These are phyloP conservation scores for Sweltsa coloradensis DNA, from an alignment of 1,140 invertebrate species.

Conservation along the genomic window DNA sequence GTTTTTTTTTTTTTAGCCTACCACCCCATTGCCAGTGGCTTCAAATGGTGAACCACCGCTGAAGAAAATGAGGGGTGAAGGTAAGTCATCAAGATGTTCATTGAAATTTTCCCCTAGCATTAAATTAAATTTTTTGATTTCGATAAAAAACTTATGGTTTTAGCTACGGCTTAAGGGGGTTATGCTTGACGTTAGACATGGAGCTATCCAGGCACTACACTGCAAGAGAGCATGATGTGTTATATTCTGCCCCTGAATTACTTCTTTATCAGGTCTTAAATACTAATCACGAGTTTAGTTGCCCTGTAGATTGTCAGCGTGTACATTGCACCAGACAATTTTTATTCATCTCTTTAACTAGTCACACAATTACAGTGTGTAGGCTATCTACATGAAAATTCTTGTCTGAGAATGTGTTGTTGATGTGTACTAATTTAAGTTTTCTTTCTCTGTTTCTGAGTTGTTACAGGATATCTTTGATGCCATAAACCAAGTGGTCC, in stretches of 20 bases:
- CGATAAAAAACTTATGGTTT: too few species aligned
- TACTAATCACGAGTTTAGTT: too few species aligned
- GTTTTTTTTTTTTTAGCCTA: too few species aligned
- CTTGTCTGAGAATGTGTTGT: background rate
- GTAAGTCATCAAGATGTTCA: conserved; percentile 1
- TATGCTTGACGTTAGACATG: too few species aligned
- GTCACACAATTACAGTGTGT: background rate
- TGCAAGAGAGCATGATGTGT: too few species aligned
- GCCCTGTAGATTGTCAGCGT: background rate
- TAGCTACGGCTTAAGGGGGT: too few species aligned
- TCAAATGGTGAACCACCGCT: conserved; percentile 7
- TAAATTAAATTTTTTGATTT: background rate
- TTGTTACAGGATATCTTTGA: conserved; percentile 13
- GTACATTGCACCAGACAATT: background rate
- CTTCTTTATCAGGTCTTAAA: too few species aligned
- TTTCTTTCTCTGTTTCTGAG: conserved; percentile 14
- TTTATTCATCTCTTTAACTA: background rate
- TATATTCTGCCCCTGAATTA: too few species aligned
- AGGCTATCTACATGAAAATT: conserved; percentile 2
- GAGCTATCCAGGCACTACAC: too few species aligned
- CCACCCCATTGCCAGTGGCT: too few species aligned
- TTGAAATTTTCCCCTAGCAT: background rate
- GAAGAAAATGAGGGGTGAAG: conserved; percentile 10
- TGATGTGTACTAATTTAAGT: conserved; percentile 8
- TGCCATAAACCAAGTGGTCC: conserved; percentile 13